Conservation (phyloP, 64 coral and sea anemone species). For the Pachyseris speciosa region DNA sequence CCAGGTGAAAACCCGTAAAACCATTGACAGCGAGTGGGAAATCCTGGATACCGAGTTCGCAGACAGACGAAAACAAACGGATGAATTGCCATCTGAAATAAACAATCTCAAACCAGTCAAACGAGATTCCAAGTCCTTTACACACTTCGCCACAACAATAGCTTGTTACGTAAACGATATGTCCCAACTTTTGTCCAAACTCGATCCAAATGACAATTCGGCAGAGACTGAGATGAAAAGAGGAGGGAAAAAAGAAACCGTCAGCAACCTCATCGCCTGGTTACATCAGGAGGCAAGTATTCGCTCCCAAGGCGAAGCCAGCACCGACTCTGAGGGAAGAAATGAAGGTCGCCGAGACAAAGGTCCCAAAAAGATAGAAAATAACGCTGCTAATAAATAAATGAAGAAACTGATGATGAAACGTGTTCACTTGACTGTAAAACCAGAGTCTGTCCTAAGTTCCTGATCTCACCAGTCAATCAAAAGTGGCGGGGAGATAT, state of each 20-base stretch:
- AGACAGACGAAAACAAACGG: slow-evolving; percentile 73
- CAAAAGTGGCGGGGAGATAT: slow-evolving; percentile 60
- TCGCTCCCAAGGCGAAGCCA: slow-evolving; percentile 55
- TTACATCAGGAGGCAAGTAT: slow-evolving; percentile 67
- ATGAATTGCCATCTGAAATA: slow-evolving; percentile 63
- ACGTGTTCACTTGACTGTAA: slow-evolving; percentile 49
- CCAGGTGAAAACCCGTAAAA: slow-evolving; percentile 68
- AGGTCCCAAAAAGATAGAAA: neutral
- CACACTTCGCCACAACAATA: slow-evolving; percentile 60
- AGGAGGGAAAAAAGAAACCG: slow-evolving; percentile 71
- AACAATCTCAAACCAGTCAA: slow-evolving; percentile 55
- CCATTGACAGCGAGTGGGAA: slow-evolving; percentile 38
- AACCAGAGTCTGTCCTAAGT: slow-evolving; percentile 39
- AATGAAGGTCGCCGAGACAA: neutral
- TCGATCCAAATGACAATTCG: slow-evolving; percentile 65
- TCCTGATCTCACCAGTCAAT: slow-evolving; percentile 29
- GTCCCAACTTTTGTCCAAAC: slow-evolving; percentile 72
- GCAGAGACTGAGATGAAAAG: slow-evolving; percentile 83
- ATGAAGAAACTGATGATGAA: slow-evolving; percentile 2
- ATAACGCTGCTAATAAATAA: neutral
- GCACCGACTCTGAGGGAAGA: neutral
- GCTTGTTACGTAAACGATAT: slow-evolving; percentile 66
- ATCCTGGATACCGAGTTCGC: slow-evolving; percentile 71
- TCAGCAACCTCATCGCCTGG: slow-evolving; percentile 61
- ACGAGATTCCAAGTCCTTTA: slow-evolving; percentile 59